These are phyloP conservation scores for Leptinotarsa texana DNA, from an alignment of 1,140 invertebrate genomes.

Conservation along the genomic window DNA sequence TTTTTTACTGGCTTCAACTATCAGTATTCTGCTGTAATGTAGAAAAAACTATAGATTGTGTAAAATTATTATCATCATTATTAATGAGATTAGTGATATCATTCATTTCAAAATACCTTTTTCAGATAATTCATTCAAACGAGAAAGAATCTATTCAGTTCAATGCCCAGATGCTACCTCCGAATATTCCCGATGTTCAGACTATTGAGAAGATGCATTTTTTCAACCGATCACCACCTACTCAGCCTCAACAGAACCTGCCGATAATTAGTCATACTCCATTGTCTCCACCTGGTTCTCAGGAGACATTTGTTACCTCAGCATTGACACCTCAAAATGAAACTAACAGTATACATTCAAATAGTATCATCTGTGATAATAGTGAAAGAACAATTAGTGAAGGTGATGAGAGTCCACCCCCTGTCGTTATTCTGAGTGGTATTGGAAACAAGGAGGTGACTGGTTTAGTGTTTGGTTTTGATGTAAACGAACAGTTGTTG, in stretches of 20 bases:
- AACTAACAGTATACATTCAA: conserved; percentile 14
- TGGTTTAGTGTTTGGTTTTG: conserved; percentile 68
- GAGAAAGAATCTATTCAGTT: conserved; percentile 38
- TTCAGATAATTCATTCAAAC: conserved; percentile 41
- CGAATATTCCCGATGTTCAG: conserved; percentile 50
- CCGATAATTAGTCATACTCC: conserved; percentile 16
- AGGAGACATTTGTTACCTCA: conserved; percentile 11
- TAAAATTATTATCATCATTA: too few relatives aligned
- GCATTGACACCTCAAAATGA: background rate
- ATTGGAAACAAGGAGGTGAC: conserved; percentile 56
- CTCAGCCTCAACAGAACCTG: conserved; percentile 4
- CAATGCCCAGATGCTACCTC: conserved; percentile 41
- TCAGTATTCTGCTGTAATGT: too few relatives aligned
- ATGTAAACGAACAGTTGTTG: conserved; percentile 69
- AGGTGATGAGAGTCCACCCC: conserved; percentile 52
- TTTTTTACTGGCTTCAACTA: too few relatives aligned
- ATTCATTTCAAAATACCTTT: conserved; percentile 21
- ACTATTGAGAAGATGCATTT: conserved; percentile 53
- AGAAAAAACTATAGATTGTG: too few relatives aligned
- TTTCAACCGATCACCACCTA: conserved; percentile 37
- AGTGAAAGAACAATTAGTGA: conserved; percentile 21
- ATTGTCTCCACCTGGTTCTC: background rate
- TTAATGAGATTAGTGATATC: background rate
- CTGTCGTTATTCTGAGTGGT: conserved; percentile 67
- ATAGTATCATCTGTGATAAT: conserved; percentile 17